Base-by-base conservation (phyloP, 2,888 invertebrate genomes). In the Ditylenchus weischeri region DNA sequence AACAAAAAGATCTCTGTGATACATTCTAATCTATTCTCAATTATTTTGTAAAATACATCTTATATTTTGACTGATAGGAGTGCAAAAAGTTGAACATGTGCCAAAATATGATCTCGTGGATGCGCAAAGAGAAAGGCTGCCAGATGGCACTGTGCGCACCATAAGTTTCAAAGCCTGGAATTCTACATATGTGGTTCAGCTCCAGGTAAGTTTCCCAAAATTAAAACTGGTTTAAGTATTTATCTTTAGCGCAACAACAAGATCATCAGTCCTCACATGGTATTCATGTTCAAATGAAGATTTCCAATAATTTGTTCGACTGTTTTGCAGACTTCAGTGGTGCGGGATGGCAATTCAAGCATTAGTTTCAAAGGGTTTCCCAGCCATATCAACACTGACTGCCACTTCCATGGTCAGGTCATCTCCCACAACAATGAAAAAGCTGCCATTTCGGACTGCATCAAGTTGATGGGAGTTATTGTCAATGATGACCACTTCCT, bases 401-500 rank as follows among this genome's bases (percentile, higher is more conserved):
- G 80, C 57, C 80, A 80, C 65, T 80, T 80, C 62, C 65, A 68
- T 13, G 76, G 76, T 43, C 59, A 43, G n/a, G 69, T 78, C 21
- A 36, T 63, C 29, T 64, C 67, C 13, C 75, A 76, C 48, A 63
- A 68, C 15, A 36, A 70, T 47, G 57, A 61, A 38, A 63, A 51
- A 62, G 82, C 78, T 7, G 79, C 82, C 23, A 69, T 83, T 47
- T 82, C 82, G 36, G 78, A 80, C 65, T 82, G 82, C 68, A 49
- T 59, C 15, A 70, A 74, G 51, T 68, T 81, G 62, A 78, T 76
- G 76, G 82, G 80, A 23, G 74, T 78, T 21, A 74, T 82, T 54
- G 76, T 80, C 38, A 75, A 79, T 69, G 73, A 79, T 57, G 76
- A 81, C 63, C 80, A 82, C 65, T 83, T 82, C 70, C 73, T 82